Evolutionary conservation across 2,888 invertebrate species (phyloP).

Genomic region (Drosophila helvetica): DNA sequence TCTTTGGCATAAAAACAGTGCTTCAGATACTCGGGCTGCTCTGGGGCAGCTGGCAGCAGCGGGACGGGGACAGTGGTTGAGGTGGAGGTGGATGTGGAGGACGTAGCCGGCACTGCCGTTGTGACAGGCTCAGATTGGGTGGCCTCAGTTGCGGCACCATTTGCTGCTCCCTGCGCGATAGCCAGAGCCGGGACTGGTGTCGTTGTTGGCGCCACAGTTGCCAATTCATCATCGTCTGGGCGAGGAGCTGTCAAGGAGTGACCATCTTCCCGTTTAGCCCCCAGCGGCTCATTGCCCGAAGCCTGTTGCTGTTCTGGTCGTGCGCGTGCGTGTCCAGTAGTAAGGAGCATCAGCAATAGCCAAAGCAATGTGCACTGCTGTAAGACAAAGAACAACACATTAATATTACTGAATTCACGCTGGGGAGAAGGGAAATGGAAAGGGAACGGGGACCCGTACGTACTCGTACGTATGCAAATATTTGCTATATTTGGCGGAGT

Average conservation of each 20-base stretch:
- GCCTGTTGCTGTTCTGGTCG: constrained; percentile 24
- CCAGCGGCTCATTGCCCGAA: not conserved
- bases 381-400: not conserved
- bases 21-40: constrained; percentile 67
- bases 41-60: constrained; percentile 20
- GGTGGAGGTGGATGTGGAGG: constrained; percentile 17
- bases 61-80: constrained; percentile 35
- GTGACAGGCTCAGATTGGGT: not conserved
- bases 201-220: not conserved
- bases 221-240: not conserved
- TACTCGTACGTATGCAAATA: constrained; percentile 7
- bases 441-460: constrained; percentile 2
- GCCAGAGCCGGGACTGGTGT: not conserved
- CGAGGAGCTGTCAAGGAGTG: not conserved
- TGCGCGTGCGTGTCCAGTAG: constrained; percentile 35
- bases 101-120: not conserved
- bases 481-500: constrained; percentile 27
- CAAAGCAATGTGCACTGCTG: constrained; percentile 2
- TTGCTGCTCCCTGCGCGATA: not conserved
- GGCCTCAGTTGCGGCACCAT: not conserved
- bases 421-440: not conserved
- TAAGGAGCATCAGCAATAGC: constrained; percentile 26
- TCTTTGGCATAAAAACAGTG: constrained; percentile 82
- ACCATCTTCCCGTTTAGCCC: not conserved
- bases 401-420: not conserved